Evolutionary conservation across 1,140 invertebrate species (phyloP).

Genomic region (Pseudachorutes palmiensis): DNA sequence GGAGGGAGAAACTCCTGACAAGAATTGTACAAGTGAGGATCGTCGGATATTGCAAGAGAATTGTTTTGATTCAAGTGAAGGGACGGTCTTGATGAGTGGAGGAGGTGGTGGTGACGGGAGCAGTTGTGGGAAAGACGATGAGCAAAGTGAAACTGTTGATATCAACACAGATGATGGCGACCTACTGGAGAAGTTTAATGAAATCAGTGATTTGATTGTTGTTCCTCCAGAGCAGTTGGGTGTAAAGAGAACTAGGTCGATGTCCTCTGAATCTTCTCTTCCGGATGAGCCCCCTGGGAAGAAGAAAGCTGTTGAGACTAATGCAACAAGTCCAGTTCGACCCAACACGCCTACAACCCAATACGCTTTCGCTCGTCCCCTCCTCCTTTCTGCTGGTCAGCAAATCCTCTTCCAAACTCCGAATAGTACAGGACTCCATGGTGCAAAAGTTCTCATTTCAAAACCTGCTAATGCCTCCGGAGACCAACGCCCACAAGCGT

Average conservation of each 20-base stretch:
- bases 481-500: neutral
- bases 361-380: constrained; percentile 32
- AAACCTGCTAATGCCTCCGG: neutral
- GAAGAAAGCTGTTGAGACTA: neutral
- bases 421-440: constrained; percentile 1
- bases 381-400: constrained; percentile 33
- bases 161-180: constrained; percentile 26
- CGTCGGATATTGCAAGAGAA: neutral
- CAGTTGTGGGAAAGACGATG: constrained; percentile 3
- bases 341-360: too few species aligned
- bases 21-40: neutral
- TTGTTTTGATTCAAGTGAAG: neutral
- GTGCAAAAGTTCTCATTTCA: constrained; percentile 6
- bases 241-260: constrained; percentile 38
- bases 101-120: constrained; percentile 19
- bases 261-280: constrained; percentile 5
- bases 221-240: constrained; percentile 38
- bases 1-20: neutral
- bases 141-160: neutral
- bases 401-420: constrained; percentile 27
- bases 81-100: constrained; percentile 24
- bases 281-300: constrained; percentile 11
- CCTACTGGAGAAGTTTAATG: constrained; percentile 38
- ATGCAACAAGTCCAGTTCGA: too few species aligned
- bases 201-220: constrained; percentile 39